These are phyloP conservation scores for Hemibagrus wyckioides DNA, from an alignment of 2,113 vertebrate species.

Conservation along the genomic window DNA sequence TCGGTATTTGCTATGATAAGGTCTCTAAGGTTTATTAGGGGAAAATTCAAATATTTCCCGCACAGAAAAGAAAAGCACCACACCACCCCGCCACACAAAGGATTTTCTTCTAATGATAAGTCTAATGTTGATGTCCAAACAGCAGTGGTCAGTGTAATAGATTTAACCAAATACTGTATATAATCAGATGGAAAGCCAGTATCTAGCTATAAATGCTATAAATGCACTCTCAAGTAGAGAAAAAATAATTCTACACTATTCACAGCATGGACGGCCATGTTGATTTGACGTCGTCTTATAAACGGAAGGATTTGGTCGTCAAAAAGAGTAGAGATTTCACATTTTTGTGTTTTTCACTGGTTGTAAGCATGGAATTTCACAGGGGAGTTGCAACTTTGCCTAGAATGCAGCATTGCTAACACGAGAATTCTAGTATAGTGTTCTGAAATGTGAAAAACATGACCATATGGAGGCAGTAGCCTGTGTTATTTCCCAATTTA, in stretches of 20 bases:
- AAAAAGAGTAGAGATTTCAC: neutral
- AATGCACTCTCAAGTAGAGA: neutral
- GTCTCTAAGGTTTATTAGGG: too few relatives aligned
- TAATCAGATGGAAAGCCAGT: neutral
- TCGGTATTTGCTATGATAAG: too few relatives aligned
- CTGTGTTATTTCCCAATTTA: conserved; percentile 2
- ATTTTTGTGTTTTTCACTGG: neutral
- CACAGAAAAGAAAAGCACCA: too few relatives aligned
- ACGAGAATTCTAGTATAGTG: neutral
- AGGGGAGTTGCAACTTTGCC: neutral
- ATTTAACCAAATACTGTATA: neutral
- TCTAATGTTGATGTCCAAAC: neutral
- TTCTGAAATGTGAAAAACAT: neutral
- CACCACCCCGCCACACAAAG: too few relatives aligned
- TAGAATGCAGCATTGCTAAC: neutral
- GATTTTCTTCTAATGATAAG: too few relatives aligned
- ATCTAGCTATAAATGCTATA: too few relatives aligned
- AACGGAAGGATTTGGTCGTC: neutral
- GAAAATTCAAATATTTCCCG: too few relatives aligned
- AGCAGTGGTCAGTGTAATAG: neutral
- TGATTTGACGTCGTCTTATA: neutral
- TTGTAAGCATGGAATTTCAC: neutral
- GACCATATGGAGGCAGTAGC: neutral
- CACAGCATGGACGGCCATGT: neutral
- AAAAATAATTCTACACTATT: neutral